These are phyloP conservation scores for Brachirus orientalis DNA, from an alignment of 2,113 vertebrate genomes.

Conservation along the genomic window DNA sequence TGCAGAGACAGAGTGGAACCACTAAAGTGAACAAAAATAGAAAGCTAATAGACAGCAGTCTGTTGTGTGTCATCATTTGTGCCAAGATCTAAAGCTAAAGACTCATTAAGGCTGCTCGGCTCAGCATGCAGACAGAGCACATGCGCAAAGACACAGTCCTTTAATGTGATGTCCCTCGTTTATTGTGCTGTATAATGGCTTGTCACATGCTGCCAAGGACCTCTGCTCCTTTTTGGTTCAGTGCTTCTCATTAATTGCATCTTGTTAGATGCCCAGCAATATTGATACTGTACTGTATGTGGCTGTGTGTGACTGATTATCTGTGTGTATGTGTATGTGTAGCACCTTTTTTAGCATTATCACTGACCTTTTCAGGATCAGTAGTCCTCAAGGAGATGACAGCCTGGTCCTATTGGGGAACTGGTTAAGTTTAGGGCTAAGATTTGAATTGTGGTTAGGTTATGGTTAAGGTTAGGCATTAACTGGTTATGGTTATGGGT, in stretches of 20 bases:
- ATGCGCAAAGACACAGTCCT: neutral
- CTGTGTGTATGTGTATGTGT: too few relatives aligned
- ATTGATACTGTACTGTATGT: neutral
- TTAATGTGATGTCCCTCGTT: slow-evolving; percentile 25
- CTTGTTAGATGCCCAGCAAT: slow-evolving; percentile 1
- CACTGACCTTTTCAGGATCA: too few relatives aligned
- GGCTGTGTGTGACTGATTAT: slow-evolving; percentile 2
- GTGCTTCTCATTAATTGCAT: slow-evolving; percentile 41
- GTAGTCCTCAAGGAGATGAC: too few relatives aligned
- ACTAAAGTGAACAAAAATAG: neutral
- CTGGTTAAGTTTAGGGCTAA: too few relatives aligned
- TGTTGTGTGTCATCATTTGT: slow-evolving; percentile 13
- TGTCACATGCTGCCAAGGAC: slow-evolving; percentile 22
- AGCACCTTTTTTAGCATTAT: too few relatives aligned
- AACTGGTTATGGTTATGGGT: too few relatives aligned
- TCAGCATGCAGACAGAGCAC: neutral
- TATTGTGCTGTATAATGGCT: slow-evolving; percentile 29
- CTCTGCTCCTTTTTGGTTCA: slow-evolving; percentile 38
- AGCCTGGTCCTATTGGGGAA: too few relatives aligned
- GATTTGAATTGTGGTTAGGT: too few relatives aligned
- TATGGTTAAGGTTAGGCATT: too few relatives aligned
- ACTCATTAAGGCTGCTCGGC: neutral
- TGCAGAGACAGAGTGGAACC: slow-evolving; percentile 5
- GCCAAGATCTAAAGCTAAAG: neutral
- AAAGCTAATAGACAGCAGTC: slow-evolving; percentile 1